A percentile compares a stretch with the other conserved stretches of the same genome.
Conservation (phyloP, 2,888 invertebrate species). For the Caenorhabditis sp. region DNA sequence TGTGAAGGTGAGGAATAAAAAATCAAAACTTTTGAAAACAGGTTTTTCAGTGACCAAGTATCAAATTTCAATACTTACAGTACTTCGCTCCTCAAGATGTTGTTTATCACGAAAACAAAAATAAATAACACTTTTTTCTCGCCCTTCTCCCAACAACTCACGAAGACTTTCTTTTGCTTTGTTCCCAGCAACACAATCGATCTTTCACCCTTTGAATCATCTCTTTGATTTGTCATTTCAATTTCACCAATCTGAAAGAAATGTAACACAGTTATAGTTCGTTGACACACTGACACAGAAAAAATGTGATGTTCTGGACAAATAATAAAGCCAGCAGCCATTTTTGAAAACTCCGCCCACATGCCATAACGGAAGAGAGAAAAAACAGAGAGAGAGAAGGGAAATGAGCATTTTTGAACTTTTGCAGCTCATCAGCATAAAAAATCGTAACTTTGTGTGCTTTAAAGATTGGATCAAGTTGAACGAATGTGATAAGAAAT, state of each 20-base stretch:
- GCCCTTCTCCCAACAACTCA: too few relatives aligned
- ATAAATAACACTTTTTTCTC: not conserved
- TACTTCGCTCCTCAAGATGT: not conserved
- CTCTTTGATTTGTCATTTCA: conserved; percentile 37
- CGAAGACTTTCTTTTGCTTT: conserved; percentile 22
- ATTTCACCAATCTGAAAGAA: conserved; percentile 1
- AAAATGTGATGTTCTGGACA: not conserved
- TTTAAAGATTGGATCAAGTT: too few relatives aligned
- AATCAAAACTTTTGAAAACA: not conserved
- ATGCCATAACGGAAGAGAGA: not conserved
- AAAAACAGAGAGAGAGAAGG: not conserved
- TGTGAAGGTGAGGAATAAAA: too few relatives aligned
- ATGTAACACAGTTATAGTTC: too few relatives aligned
- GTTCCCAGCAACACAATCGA: conserved; percentile 33
- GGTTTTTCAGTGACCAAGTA: too few relatives aligned
- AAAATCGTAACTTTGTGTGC: too few relatives aligned
- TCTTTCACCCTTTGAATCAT: conserved; percentile 27
- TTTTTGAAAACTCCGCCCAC: not conserved
- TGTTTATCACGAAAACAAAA: not conserved
- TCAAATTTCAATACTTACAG: too few relatives aligned
- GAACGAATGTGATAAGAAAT: too few relatives aligned
- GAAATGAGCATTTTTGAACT: not conserved
- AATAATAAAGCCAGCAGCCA: not conserved
- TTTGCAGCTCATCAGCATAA: too few relatives aligned
- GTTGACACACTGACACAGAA: not conserved